Evolutionary conservation across 2,797 vertebrate genomes (phyloP).

Genomic region (Ataeniobius toweri): DNA sequence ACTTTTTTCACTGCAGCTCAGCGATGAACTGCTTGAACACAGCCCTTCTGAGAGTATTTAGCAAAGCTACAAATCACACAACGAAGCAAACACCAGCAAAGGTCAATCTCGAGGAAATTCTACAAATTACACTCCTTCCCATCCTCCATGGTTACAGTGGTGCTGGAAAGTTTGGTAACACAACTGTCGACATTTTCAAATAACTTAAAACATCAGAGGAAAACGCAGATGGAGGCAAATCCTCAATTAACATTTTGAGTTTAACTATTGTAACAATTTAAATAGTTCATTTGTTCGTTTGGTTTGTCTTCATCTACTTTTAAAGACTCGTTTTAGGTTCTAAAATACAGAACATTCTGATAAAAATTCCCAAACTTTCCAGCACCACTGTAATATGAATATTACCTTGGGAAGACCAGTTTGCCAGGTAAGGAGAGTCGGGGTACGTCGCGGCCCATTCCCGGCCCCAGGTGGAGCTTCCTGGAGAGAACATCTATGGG

Average conservation of each 20-base stretch:
- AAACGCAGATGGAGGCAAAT: background rate
- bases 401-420: constrained; percentile 96
- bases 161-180: constrained; percentile 5
- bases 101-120: background rate
- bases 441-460: constrained; percentile 94
- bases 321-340: background rate
- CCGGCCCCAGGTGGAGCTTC: constrained; percentile 96
- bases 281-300: background rate
- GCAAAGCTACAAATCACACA: background rate
- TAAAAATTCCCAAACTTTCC: background rate
- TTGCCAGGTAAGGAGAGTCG: constrained; percentile 97
- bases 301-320: background rate
- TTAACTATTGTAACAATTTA: background rate
- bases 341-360: background rate
- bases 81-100: background rate
- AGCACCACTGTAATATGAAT: background rate
- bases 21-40: background rate
- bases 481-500: constrained; percentile 96
- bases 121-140: background rate
- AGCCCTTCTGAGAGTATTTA: background rate
- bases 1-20: background rate
- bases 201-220: background rate
- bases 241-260: background rate
- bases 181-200: background rate
- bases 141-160: background rate